Conservation (phyloP, 1,140 invertebrate genomes). For the Drosophila athabasca region DNA sequence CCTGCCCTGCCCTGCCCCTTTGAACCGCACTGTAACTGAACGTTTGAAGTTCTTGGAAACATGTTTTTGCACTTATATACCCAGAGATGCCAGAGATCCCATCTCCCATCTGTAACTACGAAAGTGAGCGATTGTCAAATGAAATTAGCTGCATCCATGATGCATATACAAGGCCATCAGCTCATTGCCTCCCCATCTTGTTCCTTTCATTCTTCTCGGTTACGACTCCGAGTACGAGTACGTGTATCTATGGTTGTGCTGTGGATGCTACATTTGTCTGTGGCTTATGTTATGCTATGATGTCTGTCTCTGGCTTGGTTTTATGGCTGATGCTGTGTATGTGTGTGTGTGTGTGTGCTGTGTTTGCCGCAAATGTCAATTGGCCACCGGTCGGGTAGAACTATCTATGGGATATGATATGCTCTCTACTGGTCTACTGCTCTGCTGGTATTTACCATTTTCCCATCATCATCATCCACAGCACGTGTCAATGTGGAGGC, state of each 20-base stretch:
- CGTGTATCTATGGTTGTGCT: neutral
- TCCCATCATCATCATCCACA: slow-evolving; percentile 27
- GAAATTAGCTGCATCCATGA: slow-evolving; percentile 68
- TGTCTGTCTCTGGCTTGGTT: slow-evolving; percentile 20
- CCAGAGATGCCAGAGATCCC: neutral
- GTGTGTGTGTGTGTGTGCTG: slow-evolving; percentile 17
- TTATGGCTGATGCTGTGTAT: slow-evolving; percentile 15
- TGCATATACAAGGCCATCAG: slow-evolving; percentile 55
- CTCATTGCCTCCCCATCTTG: slow-evolving; percentile 44
- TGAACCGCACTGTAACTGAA: neutral
- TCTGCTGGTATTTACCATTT: slow-evolving; percentile 1
- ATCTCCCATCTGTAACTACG: slow-evolving; percentile 19
- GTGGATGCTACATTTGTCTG: slow-evolving; percentile 35
- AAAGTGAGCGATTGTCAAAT: slow-evolving; percentile 65
- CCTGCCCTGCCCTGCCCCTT: neutral
- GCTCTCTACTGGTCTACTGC: no score
- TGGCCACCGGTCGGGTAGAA: slow-evolving; percentile 29
- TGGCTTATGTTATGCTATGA: slow-evolving; percentile 37
- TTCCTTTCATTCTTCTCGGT: neutral
- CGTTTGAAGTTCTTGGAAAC: slow-evolving; percentile 51
- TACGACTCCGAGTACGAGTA: no score
- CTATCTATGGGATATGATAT: slow-evolving; percentile 13
- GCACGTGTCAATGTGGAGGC: slow-evolving; percentile 64
- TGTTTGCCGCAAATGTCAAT: slow-evolving; percentile 45
- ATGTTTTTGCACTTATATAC: slow-evolving; percentile 77